phyloP scores from a whole-genome alignment of 1,140 invertebrate species.

The Drosophila melanogaster region Release_6_plus_ISO1_MT NT_037436.4:16661001-16661500 shows the following conservation, averaged over 20 bases:
- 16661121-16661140: slow-evolving; percentile 52
- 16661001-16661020: slow-evolving; percentile 66
- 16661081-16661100: slow-evolving; percentile 76
- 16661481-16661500: slow-evolving; percentile 24
- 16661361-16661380: slow-evolving; percentile 32
- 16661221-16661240: slow-evolving; percentile 26
- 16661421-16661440: slow-evolving; percentile 39
- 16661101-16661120: slow-evolving; percentile 81
- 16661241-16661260: slow-evolving; percentile 66
- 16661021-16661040: slow-evolving; percentile 62
- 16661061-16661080: slow-evolving; percentile 60
- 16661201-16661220: slow-evolving; percentile 54
- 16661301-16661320: not conserved
- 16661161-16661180: slow-evolving; percentile 7
- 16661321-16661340: slow-evolving; percentile 39
- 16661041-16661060: slow-evolving; percentile 43
- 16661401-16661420: slow-evolving; percentile 37
- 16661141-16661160: slow-evolving; percentile 32
- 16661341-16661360: slow-evolving; percentile 10
- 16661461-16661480: slow-evolving; percentile 37
- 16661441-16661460: slow-evolving; percentile 28
- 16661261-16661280: slow-evolving; percentile 45
- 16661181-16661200: slow-evolving; percentile 18
- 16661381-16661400: slow-evolving; percentile 31
- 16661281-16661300: slow-evolving; percentile 24